Evolutionary conservation across 2,113 vertebrate species (phyloP).

Genomic region (Verasper variegatus): DNA sequence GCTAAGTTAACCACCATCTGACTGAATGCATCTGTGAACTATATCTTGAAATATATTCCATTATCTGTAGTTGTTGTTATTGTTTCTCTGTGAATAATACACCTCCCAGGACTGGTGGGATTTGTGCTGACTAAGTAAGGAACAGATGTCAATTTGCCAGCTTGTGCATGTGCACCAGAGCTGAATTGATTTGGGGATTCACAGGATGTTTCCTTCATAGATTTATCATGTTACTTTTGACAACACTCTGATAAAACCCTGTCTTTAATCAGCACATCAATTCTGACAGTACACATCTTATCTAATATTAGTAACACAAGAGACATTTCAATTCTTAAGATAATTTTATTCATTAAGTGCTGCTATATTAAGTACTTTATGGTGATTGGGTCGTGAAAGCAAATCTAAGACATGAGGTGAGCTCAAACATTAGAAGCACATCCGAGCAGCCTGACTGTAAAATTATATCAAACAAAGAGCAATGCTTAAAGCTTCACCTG

Average conservation of each 20-base stretch:
- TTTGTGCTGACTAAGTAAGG: no score
- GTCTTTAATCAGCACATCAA: conserved; percentile 1
- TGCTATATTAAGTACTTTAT: neutral
- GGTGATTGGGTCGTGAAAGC: neutral
- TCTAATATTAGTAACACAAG: conserved; percentile 6
- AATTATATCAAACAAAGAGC: neutral
- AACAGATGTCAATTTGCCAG: neutral
- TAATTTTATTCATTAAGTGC: neutral
- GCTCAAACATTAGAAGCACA: neutral
- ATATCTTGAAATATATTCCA: neutral
- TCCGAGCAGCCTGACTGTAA: neutral
- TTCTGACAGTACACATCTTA: neutral
- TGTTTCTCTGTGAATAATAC: no score
- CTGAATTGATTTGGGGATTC: neutral
- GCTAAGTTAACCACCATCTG: no score
- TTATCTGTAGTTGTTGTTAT: no score
- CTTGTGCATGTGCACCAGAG: neutral
- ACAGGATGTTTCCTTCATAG: conserved; percentile 37
- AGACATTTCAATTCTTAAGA: neutral
- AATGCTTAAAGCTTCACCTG: neutral
- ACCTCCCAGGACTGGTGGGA: no score
- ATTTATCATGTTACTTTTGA: conserved; percentile 4
- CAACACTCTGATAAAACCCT: conserved; percentile 5
- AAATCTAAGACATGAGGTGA: conserved; percentile 9
- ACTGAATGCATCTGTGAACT: neutral